These are phyloP conservation scores for Cephus pulcher DNA, from an alignment of 2,888 invertebrate species.

Conservation along the genomic window DNA sequence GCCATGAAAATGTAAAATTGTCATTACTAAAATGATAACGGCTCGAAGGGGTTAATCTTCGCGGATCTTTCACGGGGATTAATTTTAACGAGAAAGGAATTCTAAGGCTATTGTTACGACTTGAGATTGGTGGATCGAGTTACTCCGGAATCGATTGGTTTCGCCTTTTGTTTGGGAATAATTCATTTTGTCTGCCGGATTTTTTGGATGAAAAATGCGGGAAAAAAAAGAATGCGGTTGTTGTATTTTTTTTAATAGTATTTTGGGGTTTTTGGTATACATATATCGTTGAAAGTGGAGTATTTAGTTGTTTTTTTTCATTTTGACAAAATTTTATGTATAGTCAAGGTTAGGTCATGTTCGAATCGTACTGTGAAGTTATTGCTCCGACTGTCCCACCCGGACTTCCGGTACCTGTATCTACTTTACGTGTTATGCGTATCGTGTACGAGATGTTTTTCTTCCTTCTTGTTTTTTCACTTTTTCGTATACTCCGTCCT, in stretches of 20 bases:
- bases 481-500: background rate
- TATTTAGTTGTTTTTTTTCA: background rate
- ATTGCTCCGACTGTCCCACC: background rate
- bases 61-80: background rate
- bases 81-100: background rate
- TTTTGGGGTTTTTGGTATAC: background rate
- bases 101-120: background rate
- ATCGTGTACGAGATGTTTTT: background rate
- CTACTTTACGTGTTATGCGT: background rate
- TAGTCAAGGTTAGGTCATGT: background rate
- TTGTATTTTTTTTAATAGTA: background rate
- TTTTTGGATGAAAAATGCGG: background rate
- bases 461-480: background rate
- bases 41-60: background rate
- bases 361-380: background rate
- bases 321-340: background rate
- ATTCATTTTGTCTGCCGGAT: background rate
- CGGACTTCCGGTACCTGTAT: slow-evolving; percentile 1
- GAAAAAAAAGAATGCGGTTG: background rate
- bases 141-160: background rate
- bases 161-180: background rate
- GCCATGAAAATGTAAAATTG: background rate
- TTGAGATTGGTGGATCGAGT: background rate
- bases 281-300: background rate
- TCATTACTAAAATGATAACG: background rate